Conservation (phyloP, 2,113 vertebrate genomes). For the Catharus bicknelli region DNA sequence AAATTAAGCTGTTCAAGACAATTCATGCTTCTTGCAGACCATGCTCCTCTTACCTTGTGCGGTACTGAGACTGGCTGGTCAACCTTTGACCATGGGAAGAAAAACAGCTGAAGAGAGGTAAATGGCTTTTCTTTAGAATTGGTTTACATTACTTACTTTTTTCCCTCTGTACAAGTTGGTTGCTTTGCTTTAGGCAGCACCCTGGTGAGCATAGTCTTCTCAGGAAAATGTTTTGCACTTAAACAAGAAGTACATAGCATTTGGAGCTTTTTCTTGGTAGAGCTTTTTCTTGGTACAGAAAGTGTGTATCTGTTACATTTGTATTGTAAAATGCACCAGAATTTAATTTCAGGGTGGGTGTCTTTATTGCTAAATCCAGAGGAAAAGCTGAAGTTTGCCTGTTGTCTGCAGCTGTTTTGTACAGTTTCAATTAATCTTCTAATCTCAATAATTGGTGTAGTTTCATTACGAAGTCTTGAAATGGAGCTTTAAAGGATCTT, state of each 20-base stretch:
- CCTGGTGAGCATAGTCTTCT: neutral
- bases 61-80: neutral
- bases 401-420: neutral
- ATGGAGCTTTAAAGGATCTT: neutral
- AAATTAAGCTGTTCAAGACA: neutral
- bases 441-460: neutral
- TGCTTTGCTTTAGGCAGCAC: neutral
- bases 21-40: neutral
- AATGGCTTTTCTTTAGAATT: neutral
- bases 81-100: neutral
- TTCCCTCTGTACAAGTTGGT: neutral
- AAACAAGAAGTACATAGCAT: neutral
- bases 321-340: neutral
- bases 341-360: constrained; percentile 15
- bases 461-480: neutral
- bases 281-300: neutral
- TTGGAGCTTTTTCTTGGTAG: neutral
- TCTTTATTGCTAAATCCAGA: neutral
- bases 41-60: neutral
- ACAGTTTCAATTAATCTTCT: neutral
- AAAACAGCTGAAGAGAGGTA: neutral
- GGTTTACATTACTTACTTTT: neutral
- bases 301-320: neutral
- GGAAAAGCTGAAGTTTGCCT: neutral
- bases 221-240: neutral